These are phyloP conservation scores for Cantharis rustica DNA, from an alignment of 2,888 invertebrate genomes.

Conservation along the genomic window DNA sequence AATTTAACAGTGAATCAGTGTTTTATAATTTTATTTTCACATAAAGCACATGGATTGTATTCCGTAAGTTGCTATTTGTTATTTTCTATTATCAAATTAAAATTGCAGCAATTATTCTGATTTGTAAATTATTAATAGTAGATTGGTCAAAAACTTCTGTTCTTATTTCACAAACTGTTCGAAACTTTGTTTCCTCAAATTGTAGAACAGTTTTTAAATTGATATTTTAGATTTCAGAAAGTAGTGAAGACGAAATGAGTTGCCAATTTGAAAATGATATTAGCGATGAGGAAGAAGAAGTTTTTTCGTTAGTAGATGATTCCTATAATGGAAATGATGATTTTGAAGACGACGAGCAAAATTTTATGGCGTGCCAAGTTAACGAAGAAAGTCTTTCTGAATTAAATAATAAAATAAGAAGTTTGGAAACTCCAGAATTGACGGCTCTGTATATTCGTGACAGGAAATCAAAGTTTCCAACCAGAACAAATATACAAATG, in stretches of 20 bases:
- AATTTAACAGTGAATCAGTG: not conserved
- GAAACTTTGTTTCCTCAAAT: not conserved
- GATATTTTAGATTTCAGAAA: not conserved
- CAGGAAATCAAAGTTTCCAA: slow-evolving; percentile 67
- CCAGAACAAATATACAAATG: slow-evolving; percentile 63
- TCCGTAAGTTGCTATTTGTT: not conserved
- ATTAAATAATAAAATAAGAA: slow-evolving; percentile 76
- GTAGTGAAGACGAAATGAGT: slow-evolving; percentile 10
- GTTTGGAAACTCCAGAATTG: slow-evolving; percentile 78
- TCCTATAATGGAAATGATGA: slow-evolving; percentile 63
- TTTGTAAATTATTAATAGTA: not conserved
- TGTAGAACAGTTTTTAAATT: not conserved
- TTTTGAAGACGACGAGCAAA: slow-evolving; percentile 82
- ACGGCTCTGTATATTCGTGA: slow-evolving; percentile 84
- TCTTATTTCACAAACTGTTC: not conserved
- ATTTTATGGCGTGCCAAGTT: slow-evolving; percentile 77
- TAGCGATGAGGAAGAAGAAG: slow-evolving; percentile 10
- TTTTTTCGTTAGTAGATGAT: not conserved
- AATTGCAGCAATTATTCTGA: not conserved
- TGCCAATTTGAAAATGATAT: not conserved
- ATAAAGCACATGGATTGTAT: not conserved
- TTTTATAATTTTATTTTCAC: not conserved
- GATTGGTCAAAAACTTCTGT: not conserved
- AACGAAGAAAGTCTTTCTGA: slow-evolving; percentile 85
- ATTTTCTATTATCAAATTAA: not conserved